Conservation (phyloP, 2,113 vertebrate genomes). For the Sander vitreus region DNA sequence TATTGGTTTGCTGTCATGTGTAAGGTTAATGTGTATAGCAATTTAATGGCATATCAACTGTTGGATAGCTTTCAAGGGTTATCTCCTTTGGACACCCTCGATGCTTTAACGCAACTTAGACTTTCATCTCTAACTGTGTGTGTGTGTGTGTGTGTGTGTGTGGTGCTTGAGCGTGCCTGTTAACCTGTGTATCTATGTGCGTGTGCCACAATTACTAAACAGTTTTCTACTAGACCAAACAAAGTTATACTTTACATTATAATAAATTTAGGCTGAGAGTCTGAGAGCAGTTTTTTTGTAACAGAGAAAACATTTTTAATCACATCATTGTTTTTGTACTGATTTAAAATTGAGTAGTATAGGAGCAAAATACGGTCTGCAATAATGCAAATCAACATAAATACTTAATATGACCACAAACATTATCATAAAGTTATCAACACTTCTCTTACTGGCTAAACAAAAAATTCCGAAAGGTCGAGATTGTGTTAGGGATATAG, state of each 20-base stretch:
- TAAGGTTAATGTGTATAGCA: constrained; percentile 78
- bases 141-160: neutral
- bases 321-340: neutral
- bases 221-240: neutral
- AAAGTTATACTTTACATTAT: neutral
- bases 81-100: constrained; percentile 36
- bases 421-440: neutral
- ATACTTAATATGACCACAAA: neutral
- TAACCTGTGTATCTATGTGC: neutral
- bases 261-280: neutral
- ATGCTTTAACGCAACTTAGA: constrained; percentile 34
- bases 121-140: constrained; percentile 37
- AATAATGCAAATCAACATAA: neutral
- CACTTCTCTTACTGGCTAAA: neutral
- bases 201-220: neutral
- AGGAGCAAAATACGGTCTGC: neutral
- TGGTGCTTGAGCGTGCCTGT: neutral
- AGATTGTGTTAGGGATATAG: neutral
- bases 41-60: constrained; percentile 71
- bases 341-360: neutral
- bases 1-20: constrained; percentile 77
- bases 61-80: constrained; percentile 54
- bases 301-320: neutral
- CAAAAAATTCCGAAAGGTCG: neutral
- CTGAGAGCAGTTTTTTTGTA: neutral